Conservation (phyloP, 2,797 vertebrate species). For the Macrochelys suwanniensis region DNA sequence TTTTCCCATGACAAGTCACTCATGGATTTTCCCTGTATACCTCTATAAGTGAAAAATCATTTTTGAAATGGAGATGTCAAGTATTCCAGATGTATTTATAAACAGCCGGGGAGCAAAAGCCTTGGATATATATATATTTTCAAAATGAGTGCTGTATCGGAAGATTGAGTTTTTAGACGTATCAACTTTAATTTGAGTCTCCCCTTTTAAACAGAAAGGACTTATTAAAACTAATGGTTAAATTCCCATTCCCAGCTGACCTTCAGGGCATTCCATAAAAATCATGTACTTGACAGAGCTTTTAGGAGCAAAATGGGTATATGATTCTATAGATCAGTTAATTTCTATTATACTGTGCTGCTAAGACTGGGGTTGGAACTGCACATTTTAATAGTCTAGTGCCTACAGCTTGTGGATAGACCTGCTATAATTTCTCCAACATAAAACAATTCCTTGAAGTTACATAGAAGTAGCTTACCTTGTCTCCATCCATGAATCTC, state of each 20-base stretch:
- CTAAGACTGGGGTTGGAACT: background rate
- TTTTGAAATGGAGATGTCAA: background rate
- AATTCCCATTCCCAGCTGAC: background rate
- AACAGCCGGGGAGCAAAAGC: background rate
- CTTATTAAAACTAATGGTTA: background rate
- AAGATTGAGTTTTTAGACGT: background rate
- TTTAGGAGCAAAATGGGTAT: background rate
- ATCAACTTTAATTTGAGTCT: background rate
- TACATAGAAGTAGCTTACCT: constrained; percentile 81
- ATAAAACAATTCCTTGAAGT: background rate
- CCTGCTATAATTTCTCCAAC: background rate
- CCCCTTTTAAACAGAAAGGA: background rate
- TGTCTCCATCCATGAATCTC: constrained; percentile 98
- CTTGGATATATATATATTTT: background rate
- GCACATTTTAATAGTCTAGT: background rate
- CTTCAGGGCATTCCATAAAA: background rate
- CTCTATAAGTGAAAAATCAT: background rate
- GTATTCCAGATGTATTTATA: background rate
- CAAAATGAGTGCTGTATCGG: accelerated
- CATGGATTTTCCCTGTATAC: background rate
- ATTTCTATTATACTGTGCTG: background rate
- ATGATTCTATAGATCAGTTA: accelerated
- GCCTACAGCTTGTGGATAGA: background rate
- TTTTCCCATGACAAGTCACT: background rate
- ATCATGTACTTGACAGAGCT: background rate